A percentile compares a stretch with the other conserved stretches of the same genome.
Conservation (phyloP, 64 coral and sea anemone species). For the Dendrophyllia cribrosa region DNA sequence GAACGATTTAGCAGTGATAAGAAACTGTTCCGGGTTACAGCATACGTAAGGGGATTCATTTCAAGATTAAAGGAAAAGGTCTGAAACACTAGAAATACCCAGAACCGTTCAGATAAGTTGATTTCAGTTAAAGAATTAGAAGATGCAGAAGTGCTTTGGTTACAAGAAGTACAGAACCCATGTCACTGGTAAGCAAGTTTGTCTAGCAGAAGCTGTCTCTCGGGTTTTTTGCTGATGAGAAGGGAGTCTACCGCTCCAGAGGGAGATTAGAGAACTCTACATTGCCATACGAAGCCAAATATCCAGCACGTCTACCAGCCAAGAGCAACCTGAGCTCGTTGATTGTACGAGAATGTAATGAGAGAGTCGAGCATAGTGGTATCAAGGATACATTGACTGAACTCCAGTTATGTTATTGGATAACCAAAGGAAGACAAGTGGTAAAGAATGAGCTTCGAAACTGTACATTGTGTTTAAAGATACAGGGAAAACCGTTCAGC, state of each 20-base stretch:
- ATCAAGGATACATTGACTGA: constrained; percentile 36
- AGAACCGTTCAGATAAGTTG: neutral
- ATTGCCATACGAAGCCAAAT: constrained; percentile 5
- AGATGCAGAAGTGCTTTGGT: constrained; percentile 10
- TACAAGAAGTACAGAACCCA: neutral
- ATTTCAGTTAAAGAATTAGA: constrained; percentile 12
- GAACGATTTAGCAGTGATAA: constrained; percentile 12
- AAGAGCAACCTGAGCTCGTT: neutral
- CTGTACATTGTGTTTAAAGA: neutral
- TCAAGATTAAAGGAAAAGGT: too few relatives aligned
- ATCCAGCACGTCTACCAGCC: neutral
- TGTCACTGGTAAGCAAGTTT: neutral
- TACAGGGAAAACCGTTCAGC: neutral
- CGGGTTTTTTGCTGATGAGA: neutral
- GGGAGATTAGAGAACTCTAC: constrained; percentile 24
- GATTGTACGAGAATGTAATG: constrained; percentile 29
- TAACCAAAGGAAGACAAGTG: constrained; percentile 43
- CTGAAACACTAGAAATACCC: neutral
- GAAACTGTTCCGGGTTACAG: constrained; percentile 1
- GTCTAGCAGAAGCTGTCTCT: neutral
- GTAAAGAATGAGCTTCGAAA: constrained; percentile 8
- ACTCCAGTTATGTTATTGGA: constrained; percentile 38
- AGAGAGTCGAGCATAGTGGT: neutral
- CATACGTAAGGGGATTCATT: too few relatives aligned
- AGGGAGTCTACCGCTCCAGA: neutral